These are phyloP conservation scores for Merodon equestris DNA, from an alignment of 2,888 invertebrate species.

Conservation along the genomic window DNA sequence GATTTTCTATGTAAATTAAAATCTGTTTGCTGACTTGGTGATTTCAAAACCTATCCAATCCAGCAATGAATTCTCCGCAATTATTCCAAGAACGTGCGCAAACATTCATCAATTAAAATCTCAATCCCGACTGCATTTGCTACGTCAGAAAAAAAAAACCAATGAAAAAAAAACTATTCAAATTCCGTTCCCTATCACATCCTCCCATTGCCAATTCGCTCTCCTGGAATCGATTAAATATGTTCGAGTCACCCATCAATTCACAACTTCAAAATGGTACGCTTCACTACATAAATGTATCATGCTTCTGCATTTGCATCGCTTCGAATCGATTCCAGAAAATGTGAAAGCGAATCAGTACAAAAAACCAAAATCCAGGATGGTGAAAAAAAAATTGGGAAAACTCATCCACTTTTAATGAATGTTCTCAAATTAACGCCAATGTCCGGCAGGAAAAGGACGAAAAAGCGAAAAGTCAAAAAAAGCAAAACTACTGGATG, in stretches of 20 bases:
- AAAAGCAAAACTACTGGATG: constrained; percentile 1
- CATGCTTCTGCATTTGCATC: constrained; percentile 1
- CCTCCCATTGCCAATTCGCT: neutral
- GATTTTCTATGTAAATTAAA: neutral
- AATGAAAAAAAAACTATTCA: constrained; percentile 9
- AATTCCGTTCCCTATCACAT: constrained; percentile 22
- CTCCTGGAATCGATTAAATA: constrained; percentile 46
- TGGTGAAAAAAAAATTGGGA: constrained; percentile 12
- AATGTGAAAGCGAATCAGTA: constrained; percentile 27
- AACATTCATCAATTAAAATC: constrained; percentile 59
- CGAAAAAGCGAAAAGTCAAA: neutral
- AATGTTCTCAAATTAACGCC: constrained; percentile 67
- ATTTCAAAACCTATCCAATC: constrained; percentile 1
- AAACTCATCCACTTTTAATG: constrained; percentile 61
- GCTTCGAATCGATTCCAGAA: constrained; percentile 19
- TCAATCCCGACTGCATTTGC: constrained; percentile 45
- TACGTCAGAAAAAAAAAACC: constrained; percentile 40
- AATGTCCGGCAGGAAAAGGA: constrained; percentile 52
- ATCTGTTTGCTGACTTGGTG: constrained; percentile 19
- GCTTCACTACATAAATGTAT: too few species aligned
- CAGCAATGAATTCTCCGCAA: constrained; percentile 22
- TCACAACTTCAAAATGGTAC: constrained; percentile 19
- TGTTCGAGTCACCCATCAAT: constrained; percentile 43
- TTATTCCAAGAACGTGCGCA: constrained; percentile 32
- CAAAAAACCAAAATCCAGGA: constrained; percentile 14